Base-by-base conservation (phyloP, 2,888 invertebrate genomes). In the Melanostoma scalare region DNA sequence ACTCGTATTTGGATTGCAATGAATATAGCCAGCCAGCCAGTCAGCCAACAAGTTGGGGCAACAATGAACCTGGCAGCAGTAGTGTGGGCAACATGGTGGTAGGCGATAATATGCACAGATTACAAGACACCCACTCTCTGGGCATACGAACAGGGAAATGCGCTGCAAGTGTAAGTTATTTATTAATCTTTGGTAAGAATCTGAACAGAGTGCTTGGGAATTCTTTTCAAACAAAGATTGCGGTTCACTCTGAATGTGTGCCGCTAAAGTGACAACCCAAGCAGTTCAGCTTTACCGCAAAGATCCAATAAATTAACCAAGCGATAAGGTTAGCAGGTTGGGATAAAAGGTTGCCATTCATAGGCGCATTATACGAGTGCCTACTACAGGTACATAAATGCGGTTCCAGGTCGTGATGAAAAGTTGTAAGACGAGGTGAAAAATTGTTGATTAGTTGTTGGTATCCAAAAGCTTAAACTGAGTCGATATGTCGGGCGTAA, bases 91-190 rank as follows among this genome's bases (percentile, higher is more conserved):
- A 60, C 52, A 52, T 42, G 42, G 55, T 53, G 71, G 80, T 74
- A 68, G 81, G 82, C 82, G 78, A 82, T 82, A 78, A 82, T 69
- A 78, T 69, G 73, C 73, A 44, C 61, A 35, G 78, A 82, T 82
- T 63, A 69, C 73, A 63, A 63, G 78, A 63, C 82, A 82, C 82
- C 82, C 78, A 82, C 82, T 78, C 73, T 35, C 31, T 10, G 40
- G 63, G 40, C 31, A 31, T 40, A 33, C 38, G 50, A 68, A 61
- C 63, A 55, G 79, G 65, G 60, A 77, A 77, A 77, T 77, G 55
- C 20, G 20, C n/a, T 53, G 40, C 61, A 73, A 81, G 67, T 82
- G 72, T 40, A 52, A 65, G 63, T 56, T 63, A 50, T 31, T 35
- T 60, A 42, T 35, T 53, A 20, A 77, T 81, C 73, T 50, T 8